These are phyloP conservation scores for Delphinus delphis DNA, from an alignment of 2,113 vertebrate species.

Conservation along the genomic window DNA sequence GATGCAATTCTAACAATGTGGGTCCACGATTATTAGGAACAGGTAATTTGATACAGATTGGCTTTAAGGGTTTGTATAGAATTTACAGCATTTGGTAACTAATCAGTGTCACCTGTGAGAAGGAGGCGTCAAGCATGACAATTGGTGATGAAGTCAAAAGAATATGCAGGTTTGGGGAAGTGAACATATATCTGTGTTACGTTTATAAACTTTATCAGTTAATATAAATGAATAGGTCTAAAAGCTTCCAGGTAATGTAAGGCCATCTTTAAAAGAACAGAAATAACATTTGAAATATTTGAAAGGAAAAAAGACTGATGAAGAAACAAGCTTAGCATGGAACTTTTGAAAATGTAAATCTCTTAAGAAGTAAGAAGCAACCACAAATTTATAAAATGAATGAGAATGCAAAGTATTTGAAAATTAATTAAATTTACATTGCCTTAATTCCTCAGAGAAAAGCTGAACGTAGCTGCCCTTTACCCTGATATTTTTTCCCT, in stretches of 20 bases:
- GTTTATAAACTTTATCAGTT: not conserved
- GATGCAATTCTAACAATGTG: not conserved
- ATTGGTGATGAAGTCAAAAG: not conserved
- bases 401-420: not conserved
- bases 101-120: not conserved
- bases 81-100: not conserved
- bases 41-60: not conserved
- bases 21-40: not conserved
- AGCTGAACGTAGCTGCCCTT: not conserved
- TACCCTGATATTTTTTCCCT: not conserved
- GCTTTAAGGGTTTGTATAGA: not conserved
- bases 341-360: not conserved
- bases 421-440: not conserved
- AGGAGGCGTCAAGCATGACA: not conserved
- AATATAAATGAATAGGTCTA: not conserved
- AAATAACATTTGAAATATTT: not conserved
- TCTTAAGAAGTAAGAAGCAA: not conserved
- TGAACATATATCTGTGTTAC: not conserved
- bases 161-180: not conserved
- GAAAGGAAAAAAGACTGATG: not conserved
- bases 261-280: not conserved
- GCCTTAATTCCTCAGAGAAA: not conserved
- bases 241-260: not conserved
- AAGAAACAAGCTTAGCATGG: not conserved
- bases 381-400: not conserved